Evolutionary conservation across 2,113 vertebrate genomes (phyloP).

Genomic region (Glaucidium brasilianum): DNA sequence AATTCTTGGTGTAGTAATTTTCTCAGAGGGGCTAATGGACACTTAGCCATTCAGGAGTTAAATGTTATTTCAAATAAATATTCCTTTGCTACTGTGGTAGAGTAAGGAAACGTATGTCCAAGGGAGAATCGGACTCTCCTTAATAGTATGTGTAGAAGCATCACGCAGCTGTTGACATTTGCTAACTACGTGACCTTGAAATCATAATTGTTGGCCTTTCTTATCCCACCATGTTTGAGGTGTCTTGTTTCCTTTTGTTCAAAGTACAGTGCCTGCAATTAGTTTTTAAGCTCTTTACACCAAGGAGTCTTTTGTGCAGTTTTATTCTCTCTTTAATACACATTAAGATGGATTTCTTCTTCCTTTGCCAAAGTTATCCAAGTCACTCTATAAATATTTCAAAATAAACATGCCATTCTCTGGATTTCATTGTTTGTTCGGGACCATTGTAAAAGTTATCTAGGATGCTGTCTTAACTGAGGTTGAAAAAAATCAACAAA

Average conservation of each 20-base stretch:
- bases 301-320: neutral
- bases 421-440: neutral
- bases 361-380: slow-evolving; percentile 10
- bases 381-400: slow-evolving; percentile 13
- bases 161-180: neutral
- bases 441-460: neutral
- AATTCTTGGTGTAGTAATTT: neutral
- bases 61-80: neutral
- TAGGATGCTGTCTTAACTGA: neutral
- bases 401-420: slow-evolving; percentile 13
- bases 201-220: neutral
- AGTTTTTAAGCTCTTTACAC: neutral
- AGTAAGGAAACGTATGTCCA: neutral
- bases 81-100: neutral
- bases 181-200: neutral
- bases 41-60: neutral
- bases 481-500: neutral
- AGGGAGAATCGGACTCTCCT: neutral
- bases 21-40: neutral
- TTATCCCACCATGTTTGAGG: neutral
- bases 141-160: neutral
- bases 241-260: neutral
- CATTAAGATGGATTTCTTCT: slow-evolving; percentile 23
- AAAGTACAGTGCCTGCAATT: neutral
- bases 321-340: slow-evolving; percentile 11